phyloP scores from a whole-genome alignment of 2,797 vertebrate genomes.

The Neosilurus mollespiculum region DNA sequence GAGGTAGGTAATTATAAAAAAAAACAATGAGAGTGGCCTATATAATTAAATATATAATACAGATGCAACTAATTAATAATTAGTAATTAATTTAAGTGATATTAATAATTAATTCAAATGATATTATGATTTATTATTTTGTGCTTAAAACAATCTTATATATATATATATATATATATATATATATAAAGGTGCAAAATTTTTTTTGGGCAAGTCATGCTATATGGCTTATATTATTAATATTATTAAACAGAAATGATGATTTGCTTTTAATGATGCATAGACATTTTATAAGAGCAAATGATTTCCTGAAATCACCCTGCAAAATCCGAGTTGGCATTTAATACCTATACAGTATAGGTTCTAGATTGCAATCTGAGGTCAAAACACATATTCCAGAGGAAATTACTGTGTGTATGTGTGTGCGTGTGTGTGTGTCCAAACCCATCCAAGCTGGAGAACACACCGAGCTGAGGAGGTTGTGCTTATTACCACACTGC shows the following conservation, averaged over 20 bases:
- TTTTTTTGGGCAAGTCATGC: not conserved
- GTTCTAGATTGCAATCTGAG: conserved; percentile 22
- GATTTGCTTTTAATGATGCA: not conserved
- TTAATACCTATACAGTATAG: not conserved
- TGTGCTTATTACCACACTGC: conserved; percentile 25
- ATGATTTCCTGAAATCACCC: not conserved
- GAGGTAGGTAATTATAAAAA: not conserved
- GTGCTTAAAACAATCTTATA: not conserved
- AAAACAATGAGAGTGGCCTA: not conserved
- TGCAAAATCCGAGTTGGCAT: not conserved
- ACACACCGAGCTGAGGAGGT: conserved; percentile 5
- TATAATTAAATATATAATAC: too few species aligned
- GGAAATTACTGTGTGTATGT: conserved; percentile 24
- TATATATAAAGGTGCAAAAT: not conserved
- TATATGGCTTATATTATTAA: not conserved
- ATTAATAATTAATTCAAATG: not conserved
- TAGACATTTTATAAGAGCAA: not conserved
- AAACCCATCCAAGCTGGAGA: conserved; percentile 4
- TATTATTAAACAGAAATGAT: not conserved
- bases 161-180: too few species aligned
- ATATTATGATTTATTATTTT: not conserved
- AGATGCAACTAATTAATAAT: not conserved
- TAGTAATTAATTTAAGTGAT: not conserved
- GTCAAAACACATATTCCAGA: conserved; percentile 28
- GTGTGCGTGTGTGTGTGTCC: conserved; percentile 21